phyloP scores from a whole-genome alignment of 2,113 vertebrate genomes.

The Fulica atra region DNA sequence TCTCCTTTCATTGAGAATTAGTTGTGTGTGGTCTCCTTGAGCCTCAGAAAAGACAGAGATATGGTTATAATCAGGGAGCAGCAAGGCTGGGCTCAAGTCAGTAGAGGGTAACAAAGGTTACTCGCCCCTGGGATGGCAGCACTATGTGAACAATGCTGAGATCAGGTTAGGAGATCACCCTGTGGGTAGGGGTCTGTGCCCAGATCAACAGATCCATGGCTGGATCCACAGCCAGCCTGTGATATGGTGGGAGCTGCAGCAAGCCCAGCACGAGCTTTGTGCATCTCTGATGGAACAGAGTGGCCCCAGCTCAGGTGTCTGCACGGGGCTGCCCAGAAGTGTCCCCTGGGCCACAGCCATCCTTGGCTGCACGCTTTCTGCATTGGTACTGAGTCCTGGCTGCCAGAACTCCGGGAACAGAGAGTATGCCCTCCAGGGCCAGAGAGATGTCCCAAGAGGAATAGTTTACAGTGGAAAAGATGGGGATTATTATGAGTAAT shows the following conservation, averaged over 20 bases:
- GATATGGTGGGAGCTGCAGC: neutral
- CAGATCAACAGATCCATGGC: neutral
- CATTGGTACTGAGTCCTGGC: neutral
- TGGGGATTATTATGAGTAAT: neutral
- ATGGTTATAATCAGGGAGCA: neutral
- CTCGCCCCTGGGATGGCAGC: neutral
- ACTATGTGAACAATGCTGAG: neutral
- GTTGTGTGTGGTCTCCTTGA: accelerated
- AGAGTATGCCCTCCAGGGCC: neutral
- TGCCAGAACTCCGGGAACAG: neutral
- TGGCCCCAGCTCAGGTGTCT: neutral
- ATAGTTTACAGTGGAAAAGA: neutral
- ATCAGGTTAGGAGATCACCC: neutral
- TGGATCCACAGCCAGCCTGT: neutral
- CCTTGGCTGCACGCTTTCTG: neutral
- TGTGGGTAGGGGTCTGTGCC: accelerated
- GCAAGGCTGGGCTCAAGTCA: neutral
- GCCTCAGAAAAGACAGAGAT: neutral
- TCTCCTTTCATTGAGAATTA: neutral
- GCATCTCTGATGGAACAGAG: neutral
- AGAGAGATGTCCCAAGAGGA: neutral
- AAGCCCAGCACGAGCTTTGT: neutral
- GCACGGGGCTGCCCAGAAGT: neutral
- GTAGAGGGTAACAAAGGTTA: neutral
- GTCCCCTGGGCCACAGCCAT: neutral